Evolutionary conservation across 1,140 invertebrate genomes (phyloP), one percentile per base, ranked within the genome.

Genomic region (Episyrphus balteatus): DNA sequence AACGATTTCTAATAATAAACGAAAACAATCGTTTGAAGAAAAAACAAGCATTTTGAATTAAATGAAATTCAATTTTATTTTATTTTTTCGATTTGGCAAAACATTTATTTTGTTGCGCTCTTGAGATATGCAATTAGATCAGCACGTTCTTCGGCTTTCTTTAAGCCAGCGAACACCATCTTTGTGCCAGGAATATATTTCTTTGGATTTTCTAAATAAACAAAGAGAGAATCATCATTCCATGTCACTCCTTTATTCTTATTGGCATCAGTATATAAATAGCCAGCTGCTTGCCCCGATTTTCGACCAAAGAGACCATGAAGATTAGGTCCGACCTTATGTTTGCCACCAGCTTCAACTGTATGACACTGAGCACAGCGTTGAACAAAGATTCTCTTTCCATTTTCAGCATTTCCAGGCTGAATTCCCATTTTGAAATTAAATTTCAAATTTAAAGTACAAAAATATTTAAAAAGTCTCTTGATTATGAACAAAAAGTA

Each of bases 311-410:
- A 70, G 2, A 96, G 52, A 40, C 91, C 91, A 59, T 82, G 66
- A 8, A 96, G 76, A 71, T 92, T 94, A 1, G 92, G 92, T 18
- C 92, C 92, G 49, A 83, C 82, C 67, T 94, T 95, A 66, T 95
- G 82, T 68, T 85, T 84, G 31, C 84, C 88, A 52, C 85, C 87
- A 42, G 76, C 72, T 52, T 91, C 86, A 12, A 82, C 73, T 10
- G 88, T 91, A 65, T 96, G 92, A 62, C 92, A 96, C 66, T 92
- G 89, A 8, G 84, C 71, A 70, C 92, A 96, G 57, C 82, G 80
- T 65, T 87, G 80, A 34, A 88, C 74, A 64, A 96, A 96, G 26
- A 94, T 62, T 74, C 87, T 91, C 70, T 92, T 92, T 50, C 92
- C 92, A 60, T 92, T 92, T 48, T 88, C 86, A 50, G 77, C 73